Percentiles rank a stretch among this genome's conserved stretches.
These are phyloP conservation scores for Smittia aterrima DNA, from an alignment of 2,888 invertebrate genomes.

Conservation along the genomic window DNA sequence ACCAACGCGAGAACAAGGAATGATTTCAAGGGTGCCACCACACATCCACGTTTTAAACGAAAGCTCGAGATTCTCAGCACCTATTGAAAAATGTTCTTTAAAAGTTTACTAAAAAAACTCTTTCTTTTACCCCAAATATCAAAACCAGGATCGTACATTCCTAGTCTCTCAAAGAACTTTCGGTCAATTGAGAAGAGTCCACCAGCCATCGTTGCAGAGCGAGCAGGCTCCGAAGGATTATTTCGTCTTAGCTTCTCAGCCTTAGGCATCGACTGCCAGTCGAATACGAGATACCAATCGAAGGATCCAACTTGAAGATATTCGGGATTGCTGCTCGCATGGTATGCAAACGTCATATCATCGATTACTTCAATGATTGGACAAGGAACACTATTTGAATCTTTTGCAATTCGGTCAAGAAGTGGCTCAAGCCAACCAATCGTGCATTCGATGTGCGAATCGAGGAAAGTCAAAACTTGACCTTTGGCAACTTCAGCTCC, in stretches of 20 bases:
- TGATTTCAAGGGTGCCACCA: constrained; percentile 45
- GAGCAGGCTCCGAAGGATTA: constrained; percentile 49
- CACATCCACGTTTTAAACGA: constrained; percentile 28
- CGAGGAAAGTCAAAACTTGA: constrained; percentile 46
- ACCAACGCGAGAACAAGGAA: constrained; percentile 47
- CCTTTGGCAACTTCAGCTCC: constrained; percentile 45
- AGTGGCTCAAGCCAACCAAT: constrained; percentile 49
- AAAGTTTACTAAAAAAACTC: too few species aligned
- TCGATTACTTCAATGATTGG: constrained; percentile 51
- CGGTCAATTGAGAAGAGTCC: constrained; percentile 45
- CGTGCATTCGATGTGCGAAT: constrained; percentile 46
- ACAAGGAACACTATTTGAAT: constrained; percentile 45
- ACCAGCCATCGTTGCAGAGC: constrained; percentile 43
- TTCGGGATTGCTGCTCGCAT: constrained; percentile 43
- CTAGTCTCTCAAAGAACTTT: constrained; percentile 45
- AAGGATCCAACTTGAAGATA: constrained; percentile 31
- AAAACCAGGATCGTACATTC: constrained; percentile 45
- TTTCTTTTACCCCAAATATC: constrained; percentile 42
- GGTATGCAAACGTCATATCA: constrained; percentile 46
- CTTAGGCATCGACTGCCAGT: constrained; percentile 82
- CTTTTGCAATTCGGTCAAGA: constrained; percentile 46
- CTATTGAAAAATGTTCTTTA: too few species aligned
- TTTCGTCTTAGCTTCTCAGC: constrained; percentile 66
- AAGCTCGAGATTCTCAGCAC: constrained; percentile 7
- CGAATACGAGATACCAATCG: constrained; percentile 21